A percentile compares a stretch with the other conserved stretches of the same genome.
Evolutionary conservation across 2,113 vertebrate genomes (phyloP).

Genomic region (Sylvietta virens): DNA sequence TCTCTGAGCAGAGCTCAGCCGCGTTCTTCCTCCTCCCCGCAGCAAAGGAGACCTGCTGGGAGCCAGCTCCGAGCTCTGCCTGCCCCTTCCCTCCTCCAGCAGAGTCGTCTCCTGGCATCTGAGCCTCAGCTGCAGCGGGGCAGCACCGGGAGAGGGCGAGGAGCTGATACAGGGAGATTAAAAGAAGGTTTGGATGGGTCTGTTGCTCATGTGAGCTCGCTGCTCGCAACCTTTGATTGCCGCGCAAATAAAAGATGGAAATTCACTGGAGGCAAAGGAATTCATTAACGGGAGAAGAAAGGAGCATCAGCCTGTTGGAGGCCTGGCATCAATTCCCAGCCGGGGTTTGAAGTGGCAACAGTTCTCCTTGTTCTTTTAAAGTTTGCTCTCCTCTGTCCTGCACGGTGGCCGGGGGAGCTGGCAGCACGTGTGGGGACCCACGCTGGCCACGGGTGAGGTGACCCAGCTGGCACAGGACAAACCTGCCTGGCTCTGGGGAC

Average conservation of each 20-base stretch:
- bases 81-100: neutral
- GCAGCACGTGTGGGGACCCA: neutral
- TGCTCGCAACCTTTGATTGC: constrained; percentile 26
- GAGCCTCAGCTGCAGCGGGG: neutral
- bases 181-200: neutral
- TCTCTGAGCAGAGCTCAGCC: neutral
- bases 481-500: neutral
- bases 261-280: constrained; percentile 52
- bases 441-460: no score
- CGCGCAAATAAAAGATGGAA: constrained; percentile 5
- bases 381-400: neutral
- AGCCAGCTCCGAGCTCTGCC: neutral
- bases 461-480: neutral
- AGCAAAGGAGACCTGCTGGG: neutral
- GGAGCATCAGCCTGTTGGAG: constrained; percentile 41
- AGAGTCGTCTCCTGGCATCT: neutral
- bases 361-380: neutral
- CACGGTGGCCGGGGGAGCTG: neutral
- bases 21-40: neutral
- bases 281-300: constrained; percentile 57
- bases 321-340: constrained; percentile 40
- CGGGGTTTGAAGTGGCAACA: constrained; percentile 14
- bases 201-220: neutral
- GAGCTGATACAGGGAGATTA: neutral
- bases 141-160: neutral